Evolutionary conservation across 1,140 invertebrate species (phyloP).

Genomic region (Cotesia typhae): DNA sequence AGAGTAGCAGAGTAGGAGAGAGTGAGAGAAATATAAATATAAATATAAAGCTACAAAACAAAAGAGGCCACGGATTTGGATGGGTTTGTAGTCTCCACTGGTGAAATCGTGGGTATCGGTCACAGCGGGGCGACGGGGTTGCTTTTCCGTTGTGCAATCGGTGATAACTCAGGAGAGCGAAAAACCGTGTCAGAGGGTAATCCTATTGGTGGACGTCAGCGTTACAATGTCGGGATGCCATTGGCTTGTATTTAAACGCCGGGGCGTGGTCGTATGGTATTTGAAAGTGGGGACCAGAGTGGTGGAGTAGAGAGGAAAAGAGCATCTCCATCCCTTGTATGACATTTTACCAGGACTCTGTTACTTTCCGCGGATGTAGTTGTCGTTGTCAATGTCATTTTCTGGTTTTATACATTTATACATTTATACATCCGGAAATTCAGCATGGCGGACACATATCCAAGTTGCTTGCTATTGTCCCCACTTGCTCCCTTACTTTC

Average conservation of each 20-base stretch:
- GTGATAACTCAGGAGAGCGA: constrained; percentile 55
- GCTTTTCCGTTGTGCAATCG: constrained; percentile 35
- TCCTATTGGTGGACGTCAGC: constrained; percentile 65
- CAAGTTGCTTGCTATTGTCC: neutral
- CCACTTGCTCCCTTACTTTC: too few species aligned
- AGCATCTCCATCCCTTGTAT: constrained; percentile 16
- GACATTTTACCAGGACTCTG: constrained; percentile 1
- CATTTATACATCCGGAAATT: constrained; percentile 33
- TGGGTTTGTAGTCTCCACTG: too few species aligned
- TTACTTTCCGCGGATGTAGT: neutral
- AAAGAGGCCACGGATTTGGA: too few species aligned
- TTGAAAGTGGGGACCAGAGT: constrained; percentile 13
- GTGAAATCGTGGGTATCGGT: too few species aligned
- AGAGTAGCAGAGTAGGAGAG: too few species aligned
- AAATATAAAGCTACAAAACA: too few species aligned
- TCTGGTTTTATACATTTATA: too few species aligned
- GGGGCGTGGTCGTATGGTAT: constrained; percentile 53
- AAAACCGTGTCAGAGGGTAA: constrained; percentile 67
- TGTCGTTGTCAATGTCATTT: too few species aligned
- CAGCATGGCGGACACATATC: constrained; percentile 53
- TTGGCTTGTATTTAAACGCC: constrained; percentile 52
- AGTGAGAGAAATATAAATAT: too few species aligned
- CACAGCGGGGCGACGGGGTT: too few species aligned
- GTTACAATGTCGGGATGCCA: constrained; percentile 60
- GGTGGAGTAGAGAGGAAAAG: constrained; percentile 23